phyloP scores from a whole-genome alignment of 2,113 vertebrate species.

The Xiphophorus hellerii region DNA sequence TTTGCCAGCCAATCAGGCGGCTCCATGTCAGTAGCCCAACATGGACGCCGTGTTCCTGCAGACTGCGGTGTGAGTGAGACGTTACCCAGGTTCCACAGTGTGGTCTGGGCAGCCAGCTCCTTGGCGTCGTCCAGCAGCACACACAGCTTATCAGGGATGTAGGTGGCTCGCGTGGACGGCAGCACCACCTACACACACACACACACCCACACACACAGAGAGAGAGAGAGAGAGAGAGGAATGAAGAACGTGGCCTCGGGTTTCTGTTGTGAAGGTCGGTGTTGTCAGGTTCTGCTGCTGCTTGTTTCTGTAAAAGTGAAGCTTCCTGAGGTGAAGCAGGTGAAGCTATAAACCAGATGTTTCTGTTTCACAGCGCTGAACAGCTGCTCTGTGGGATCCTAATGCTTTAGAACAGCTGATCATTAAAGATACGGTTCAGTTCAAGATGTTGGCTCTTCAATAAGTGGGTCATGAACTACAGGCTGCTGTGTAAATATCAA shows the following conservation, averaged over 20 bases:
- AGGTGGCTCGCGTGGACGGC: slow-evolving; percentile 82
- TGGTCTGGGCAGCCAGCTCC: slow-evolving; percentile 90
- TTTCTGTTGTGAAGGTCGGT: too few relatives aligned
- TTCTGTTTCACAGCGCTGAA: too few relatives aligned
- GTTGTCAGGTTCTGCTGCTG: not conserved
- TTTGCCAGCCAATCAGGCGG: too few relatives aligned
- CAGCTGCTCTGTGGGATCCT: not conserved
- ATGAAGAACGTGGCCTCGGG: not conserved
- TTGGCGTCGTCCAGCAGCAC: slow-evolving; percentile 90
- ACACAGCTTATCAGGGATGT: slow-evolving; percentile 91
- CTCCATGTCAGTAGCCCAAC: too few relatives aligned
- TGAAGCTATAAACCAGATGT: too few relatives aligned
- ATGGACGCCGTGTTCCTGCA: too few relatives aligned
- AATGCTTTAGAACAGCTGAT: not conserved
- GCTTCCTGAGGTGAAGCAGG: not conserved
- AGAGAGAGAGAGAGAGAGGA: not conserved
- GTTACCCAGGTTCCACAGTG: slow-evolving; percentile 72
- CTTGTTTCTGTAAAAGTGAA: not conserved
- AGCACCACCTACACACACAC: slow-evolving; percentile 78
- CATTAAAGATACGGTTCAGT: too few relatives aligned
- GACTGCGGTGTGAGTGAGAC: not conserved
- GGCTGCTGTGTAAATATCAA: too few relatives aligned
- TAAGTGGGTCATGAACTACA: too few relatives aligned
- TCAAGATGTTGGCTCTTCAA: too few relatives aligned
- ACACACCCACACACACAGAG: slow-evolving; percentile 21